phyloP scores from a whole-genome alignment of 2,888 invertebrate genomes.

The Melanostoma mellinum region DNA sequence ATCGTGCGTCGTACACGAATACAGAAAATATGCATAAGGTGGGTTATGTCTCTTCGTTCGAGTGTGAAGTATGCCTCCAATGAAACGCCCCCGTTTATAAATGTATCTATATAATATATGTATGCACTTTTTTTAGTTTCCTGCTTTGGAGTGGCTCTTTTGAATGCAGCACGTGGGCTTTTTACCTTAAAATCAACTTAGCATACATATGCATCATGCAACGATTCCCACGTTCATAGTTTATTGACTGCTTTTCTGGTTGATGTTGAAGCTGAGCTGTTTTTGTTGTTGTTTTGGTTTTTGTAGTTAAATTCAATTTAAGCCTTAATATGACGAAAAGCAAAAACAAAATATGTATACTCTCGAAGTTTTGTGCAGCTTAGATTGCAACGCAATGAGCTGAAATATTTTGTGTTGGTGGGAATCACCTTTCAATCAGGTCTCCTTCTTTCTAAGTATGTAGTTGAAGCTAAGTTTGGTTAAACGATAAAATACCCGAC shows the following conservation, averaged over 20 bases:
- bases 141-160: slow-evolving; percentile 39
- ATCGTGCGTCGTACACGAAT: slow-evolving; percentile 4
- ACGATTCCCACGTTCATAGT: slow-evolving; percentile 67
- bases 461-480: slow-evolving; percentile 18
- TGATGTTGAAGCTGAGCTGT: slow-evolving; percentile 27
- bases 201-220: slow-evolving; percentile 15
- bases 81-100: slow-evolving; percentile 36
- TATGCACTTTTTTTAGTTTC: slow-evolving; percentile 8
- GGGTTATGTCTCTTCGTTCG: slow-evolving; percentile 46
- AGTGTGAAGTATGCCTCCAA: slow-evolving; percentile 48
- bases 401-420: slow-evolving; percentile 61
- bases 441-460: slow-evolving; percentile 4
- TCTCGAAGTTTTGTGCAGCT: slow-evolving; percentile 34
- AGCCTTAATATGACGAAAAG: slow-evolving; percentile 28
- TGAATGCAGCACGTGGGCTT: slow-evolving; percentile 56
- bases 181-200: slow-evolving; percentile 40
- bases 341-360: slow-evolving; percentile 13
- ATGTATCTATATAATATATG: not conserved
- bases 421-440: slow-evolving; percentile 69
- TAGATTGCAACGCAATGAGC: slow-evolving; percentile 44
- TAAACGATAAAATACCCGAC: not conserved
- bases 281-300: slow-evolving; percentile 47
- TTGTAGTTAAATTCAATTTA: not conserved
- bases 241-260: slow-evolving; percentile 52
- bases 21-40: slow-evolving; percentile 35